Base-by-base conservation (phyloP, 1,140 invertebrate species). In the Pissodes strobi region DNA sequence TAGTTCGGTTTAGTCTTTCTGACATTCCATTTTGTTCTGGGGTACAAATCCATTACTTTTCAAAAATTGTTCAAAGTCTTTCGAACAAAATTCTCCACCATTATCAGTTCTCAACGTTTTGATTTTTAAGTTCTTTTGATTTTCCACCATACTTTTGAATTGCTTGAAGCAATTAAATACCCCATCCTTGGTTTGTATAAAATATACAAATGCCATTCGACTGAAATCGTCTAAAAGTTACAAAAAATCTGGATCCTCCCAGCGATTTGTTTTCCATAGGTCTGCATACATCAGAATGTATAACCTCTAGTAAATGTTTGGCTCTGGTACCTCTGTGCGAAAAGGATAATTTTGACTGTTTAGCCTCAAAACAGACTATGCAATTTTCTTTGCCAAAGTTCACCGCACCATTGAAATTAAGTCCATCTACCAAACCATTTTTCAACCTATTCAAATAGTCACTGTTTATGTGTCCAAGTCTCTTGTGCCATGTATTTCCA, bases 11-110 rank as follows among this genome's bases (percentile, higher is more conserved):
- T 23, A 68, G 68, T 25, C 74, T 39, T 55, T 82, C 79, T 6
- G 78, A 73, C 9, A 79, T 66, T 2, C 80, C 79, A 69, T 82
- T 82, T 67, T 81, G 77, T 59, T 80, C 69, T 15, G 79, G 78
- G 10, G 39, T 22, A 53, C 45, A n/a, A 75, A 72, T 34, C 72
- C 75, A 59, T 39, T 53, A 17, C 61, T 17, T 59, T 68, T 61
- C 15, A 63, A 66, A 61, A 69, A 74, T 9, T 65, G 39, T 64
- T 69, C 63, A n/a, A 77, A 65, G 23, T 71, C 49, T 39, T 30
- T 61, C 12, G 15, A 60, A n/a, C 45, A 63, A 57, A 72, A 76
- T 69, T 77, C 73, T 0, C 57, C 38, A 17, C 62, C 69, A 63
- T 68, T 64, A 25, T 71, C 69, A 25, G 48, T 43, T 68, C 69